Evolutionary conservation across 1,140 invertebrate species (phyloP).

Genomic region (Drosophila cardini): DNA sequence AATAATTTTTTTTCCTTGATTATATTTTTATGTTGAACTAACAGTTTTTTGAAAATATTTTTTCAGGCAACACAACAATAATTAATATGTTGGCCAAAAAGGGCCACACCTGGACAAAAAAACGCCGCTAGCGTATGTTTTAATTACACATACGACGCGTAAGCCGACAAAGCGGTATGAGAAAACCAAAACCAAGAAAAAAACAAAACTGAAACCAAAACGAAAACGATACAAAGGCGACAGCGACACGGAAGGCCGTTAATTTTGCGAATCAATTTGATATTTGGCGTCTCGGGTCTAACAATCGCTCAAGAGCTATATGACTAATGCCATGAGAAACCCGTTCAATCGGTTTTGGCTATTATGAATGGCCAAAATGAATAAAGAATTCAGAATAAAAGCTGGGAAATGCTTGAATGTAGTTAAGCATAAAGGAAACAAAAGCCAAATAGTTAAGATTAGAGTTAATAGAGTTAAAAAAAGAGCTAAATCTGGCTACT

Average conservation of each 20-base stretch:
- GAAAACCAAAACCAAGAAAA: background rate
- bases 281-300: slow-evolving; percentile 14
- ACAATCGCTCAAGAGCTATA: slow-evolving; percentile 1
- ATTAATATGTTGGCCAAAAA: slow-evolving; percentile 74
- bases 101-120: slow-evolving; percentile 76
- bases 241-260: slow-evolving; percentile 39
- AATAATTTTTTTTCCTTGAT: slow-evolving; percentile 29
- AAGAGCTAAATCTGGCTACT: no score
- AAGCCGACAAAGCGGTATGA: slow-evolving; percentile 46
- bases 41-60: slow-evolving; percentile 9
- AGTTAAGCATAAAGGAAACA: slow-evolving; percentile 5
- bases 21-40: slow-evolving; percentile 33
- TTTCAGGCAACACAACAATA: slow-evolving; percentile 41
- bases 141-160: slow-evolving; percentile 60
- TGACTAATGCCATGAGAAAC: slow-evolving; percentile 38
- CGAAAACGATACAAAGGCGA: slow-evolving; percentile 16
- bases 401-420: background rate
- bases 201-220: no score
- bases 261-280: slow-evolving; percentile 54
- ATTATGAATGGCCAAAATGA: slow-evolving; percentile 1
- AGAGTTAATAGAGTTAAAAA: background rate
- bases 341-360: slow-evolving; percentile 9
- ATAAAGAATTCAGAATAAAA: background rate
- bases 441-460: background rate
- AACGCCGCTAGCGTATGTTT: slow-evolving; percentile 62